A percentile compares a stretch with the other conserved stretches of the same genome.
These are phyloP conservation scores for Gallinago stenura DNA, from an alignment of 2,797 vertebrate species.

Conservation along the genomic window DNA sequence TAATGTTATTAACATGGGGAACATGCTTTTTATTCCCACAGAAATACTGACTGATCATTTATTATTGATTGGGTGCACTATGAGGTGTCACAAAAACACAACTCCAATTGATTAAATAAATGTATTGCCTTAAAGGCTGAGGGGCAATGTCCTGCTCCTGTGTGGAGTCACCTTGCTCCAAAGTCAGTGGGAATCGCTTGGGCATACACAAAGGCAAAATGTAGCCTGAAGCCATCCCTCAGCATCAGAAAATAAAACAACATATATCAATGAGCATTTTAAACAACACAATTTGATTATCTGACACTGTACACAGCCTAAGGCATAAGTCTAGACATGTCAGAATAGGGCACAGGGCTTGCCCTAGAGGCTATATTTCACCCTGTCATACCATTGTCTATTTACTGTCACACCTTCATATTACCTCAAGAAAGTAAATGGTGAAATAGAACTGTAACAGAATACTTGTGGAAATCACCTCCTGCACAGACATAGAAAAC, in stretches of 20 bases:
- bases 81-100: neutral
- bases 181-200: conserved; percentile 38
- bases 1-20: neutral
- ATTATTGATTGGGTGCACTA: conserved; percentile 11
- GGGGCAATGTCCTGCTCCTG: neutral
- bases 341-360: neutral
- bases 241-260: conserved; percentile 47
- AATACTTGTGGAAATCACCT: neutral
- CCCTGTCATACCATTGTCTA: neutral
- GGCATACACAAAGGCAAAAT: neutral
- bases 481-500: neutral
- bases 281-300: conserved; percentile 35
- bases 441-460: neutral
- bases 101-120: conserved; percentile 59
- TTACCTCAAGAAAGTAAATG: neutral
- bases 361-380: neutral
- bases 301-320: neutral
- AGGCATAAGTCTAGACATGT: neutral
- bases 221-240: conserved; percentile 37
- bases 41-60: conserved; percentile 31
- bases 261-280: conserved; percentile 42
- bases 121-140: conserved; percentile 21
- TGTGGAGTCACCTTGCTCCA: conserved; percentile 39
- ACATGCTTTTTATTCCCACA: neutral
- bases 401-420: neutral